Evolutionary conservation across 2,888 invertebrate species (phyloP).

Genomic region (Ethmia dodecea): DNA sequence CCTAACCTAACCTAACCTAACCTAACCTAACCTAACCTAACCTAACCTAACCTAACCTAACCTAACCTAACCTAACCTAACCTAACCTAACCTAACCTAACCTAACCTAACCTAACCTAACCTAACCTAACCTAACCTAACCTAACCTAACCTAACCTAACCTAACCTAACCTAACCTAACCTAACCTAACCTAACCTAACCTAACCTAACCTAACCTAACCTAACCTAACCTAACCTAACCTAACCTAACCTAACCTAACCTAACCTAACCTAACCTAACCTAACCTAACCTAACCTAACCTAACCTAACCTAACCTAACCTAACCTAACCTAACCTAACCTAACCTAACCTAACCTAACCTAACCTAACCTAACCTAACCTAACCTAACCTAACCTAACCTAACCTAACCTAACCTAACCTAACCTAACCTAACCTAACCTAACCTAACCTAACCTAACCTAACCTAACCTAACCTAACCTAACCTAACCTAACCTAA

Average conservation of each 20-base stretch:
- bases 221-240: constrained; percentile 10
- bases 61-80: constrained; percentile 24
- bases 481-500: constrained; percentile 9
- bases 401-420: constrained; percentile 9
- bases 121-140: constrained; percentile 12
- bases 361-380: constrained; percentile 9
- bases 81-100: constrained; percentile 14
- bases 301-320: constrained; percentile 9
- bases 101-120: constrained; percentile 15
- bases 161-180: constrained; percentile 9
- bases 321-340: constrained; percentile 9
- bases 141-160: constrained; percentile 7
- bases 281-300: constrained; percentile 9
- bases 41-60: constrained; percentile 22
- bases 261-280: constrained; percentile 9
- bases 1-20: constrained; percentile 5
- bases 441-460: constrained; percentile 7
- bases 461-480: constrained; percentile 8
- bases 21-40: constrained; percentile 20
- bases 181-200: constrained; percentile 11
- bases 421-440: constrained; percentile 7
- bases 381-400: constrained; percentile 9
- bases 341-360: constrained; percentile 9
- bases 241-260: constrained; percentile 9
- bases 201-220: constrained; percentile 11